Base-by-base conservation (phyloP, 1,140 invertebrate species). In the Heliconius hermathena region DNA sequence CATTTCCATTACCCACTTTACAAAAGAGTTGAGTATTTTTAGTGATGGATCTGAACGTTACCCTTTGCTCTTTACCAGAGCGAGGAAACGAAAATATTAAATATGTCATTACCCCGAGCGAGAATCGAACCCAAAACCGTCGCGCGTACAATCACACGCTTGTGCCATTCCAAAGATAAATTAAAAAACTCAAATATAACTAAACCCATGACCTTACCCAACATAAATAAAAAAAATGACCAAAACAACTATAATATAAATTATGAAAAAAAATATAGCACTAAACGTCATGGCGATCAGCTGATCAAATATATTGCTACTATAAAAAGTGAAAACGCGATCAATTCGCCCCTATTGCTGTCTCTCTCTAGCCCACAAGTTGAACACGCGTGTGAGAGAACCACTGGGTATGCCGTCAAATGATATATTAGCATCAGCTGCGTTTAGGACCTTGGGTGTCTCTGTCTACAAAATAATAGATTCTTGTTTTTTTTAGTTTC, bases 231-330 rank as follows among this genome's bases (percentile, higher is more conserved):
- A 91, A 90, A 91, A 91, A 86, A 89, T 22, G 20, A 22, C n/a
- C 85, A 89, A 84, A 87, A 90, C 87, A 85, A 89, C 87, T 89
- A 88, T 89, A 92, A 91, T 91, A 93, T 94, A 94, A 93, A 93
- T 94, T 94, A 94, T 93, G 88, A 94, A 93, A 52, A 94, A 36
- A 93, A 93, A 88, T 86, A 86, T 85, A 86, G 88, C 89, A 89
- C 89, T 93, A 93, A 93, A 94, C 89, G 93, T 94, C 93, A 93
- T 87, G 84, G 78, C 91, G 93, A 94, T 94, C 93, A 94, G 93
- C 93, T 94, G 93, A 93, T 94, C 92, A 94, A 94, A 94, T 94
- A 94, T 93, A 94, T 93, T 93, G 91, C 93, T 92, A 92, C 93
- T 93, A 93, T 94, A 94, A 94, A 94, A 94, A 94, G 92, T 94